These are phyloP conservation scores for Canis aureus DNA, from an alignment of 2,113 vertebrate species.

Conservation along the genomic window DNA sequence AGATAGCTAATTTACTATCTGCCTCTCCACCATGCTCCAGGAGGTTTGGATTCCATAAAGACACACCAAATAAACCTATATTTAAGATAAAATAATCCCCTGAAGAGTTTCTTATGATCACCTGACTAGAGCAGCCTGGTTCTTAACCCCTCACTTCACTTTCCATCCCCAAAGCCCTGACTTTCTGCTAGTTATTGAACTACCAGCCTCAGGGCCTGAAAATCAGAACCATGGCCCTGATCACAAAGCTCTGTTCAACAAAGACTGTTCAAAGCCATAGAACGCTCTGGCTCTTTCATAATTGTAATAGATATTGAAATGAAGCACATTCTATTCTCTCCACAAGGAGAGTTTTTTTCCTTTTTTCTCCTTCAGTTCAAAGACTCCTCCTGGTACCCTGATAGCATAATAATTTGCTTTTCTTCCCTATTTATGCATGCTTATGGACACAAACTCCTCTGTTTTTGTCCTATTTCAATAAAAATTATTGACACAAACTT, in stretches of 20 bases:
- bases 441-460: constrained; percentile 72
- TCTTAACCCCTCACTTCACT: not conserved
- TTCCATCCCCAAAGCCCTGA: not conserved
- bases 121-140: not conserved
- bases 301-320: constrained; percentile 81
- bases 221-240: constrained; percentile 49
- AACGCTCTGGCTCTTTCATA: constrained; percentile 68
- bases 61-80: constrained; percentile 4
- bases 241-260: constrained; percentile 72
- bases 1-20: constrained; percentile 39
- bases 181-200: constrained; percentile 60
- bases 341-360: constrained; percentile 56
- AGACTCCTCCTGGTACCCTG: constrained; percentile 70
- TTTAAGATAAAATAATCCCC: constrained; percentile 71
- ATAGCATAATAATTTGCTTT: constrained; percentile 79
- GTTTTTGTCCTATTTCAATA: constrained; percentile 79
- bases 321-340: constrained; percentile 77
- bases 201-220: constrained; percentile 55
- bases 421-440: constrained; percentile 75
- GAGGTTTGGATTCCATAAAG: constrained; percentile 41
- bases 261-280: constrained; percentile 76
- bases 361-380: constrained; percentile 73
- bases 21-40: not conserved
- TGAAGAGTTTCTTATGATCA: constrained; percentile 63
- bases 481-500: constrained; percentile 74